Evolutionary conservation across 1,140 invertebrate species (phyloP).

Genomic region (Pseudomyrmex gracilis): DNA sequence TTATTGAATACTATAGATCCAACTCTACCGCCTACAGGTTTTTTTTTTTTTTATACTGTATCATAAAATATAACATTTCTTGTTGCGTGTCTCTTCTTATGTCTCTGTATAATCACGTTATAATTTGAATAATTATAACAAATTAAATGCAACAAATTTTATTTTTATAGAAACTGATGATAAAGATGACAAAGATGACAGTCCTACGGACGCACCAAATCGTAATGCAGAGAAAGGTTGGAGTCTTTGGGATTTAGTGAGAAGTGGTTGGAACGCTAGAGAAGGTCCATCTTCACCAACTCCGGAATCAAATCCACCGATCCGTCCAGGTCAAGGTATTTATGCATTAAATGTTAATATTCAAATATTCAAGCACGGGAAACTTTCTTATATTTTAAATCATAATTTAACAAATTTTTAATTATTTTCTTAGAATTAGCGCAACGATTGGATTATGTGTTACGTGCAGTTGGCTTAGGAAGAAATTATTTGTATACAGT

Average conservation of each 20-base stretch:
- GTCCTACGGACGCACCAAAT: slow-evolving; percentile 77
- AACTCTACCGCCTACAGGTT: slow-evolving; percentile 80
- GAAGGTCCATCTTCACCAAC: slow-evolving; percentile 82
- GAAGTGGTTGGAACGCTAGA: slow-evolving; percentile 83
- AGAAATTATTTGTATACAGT: slow-evolving; percentile 89
- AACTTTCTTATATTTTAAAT: background rate
- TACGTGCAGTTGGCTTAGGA: slow-evolving; percentile 87
- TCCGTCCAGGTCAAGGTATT: slow-evolving; percentile 83
- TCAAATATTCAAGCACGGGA: background rate
- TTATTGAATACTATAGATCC: slow-evolving; percentile 84
- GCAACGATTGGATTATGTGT: slow-evolving; percentile 89
- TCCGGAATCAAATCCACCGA: slow-evolving; percentile 81
- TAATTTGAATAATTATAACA: too few species aligned
- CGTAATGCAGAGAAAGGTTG: slow-evolving; percentile 83
- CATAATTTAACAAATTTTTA: background rate
- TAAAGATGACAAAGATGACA: slow-evolving; percentile 79
- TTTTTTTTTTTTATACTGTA: slow-evolving; percentile 7
- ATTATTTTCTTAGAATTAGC: slow-evolving; percentile 85
- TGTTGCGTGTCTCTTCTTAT: too few species aligned
- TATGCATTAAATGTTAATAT: background rate
- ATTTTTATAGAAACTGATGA: slow-evolving; percentile 77
- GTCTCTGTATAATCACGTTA: background rate
- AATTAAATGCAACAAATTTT: slow-evolving; percentile 32
- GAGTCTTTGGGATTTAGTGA: slow-evolving; percentile 86
- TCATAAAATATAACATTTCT: background rate